A percentile compares a stretch with the other conserved stretches of the same genome.
phyloP scores from a whole-genome alignment of 1,140 invertebrate species.

The Calephelis nemesis region DNA sequence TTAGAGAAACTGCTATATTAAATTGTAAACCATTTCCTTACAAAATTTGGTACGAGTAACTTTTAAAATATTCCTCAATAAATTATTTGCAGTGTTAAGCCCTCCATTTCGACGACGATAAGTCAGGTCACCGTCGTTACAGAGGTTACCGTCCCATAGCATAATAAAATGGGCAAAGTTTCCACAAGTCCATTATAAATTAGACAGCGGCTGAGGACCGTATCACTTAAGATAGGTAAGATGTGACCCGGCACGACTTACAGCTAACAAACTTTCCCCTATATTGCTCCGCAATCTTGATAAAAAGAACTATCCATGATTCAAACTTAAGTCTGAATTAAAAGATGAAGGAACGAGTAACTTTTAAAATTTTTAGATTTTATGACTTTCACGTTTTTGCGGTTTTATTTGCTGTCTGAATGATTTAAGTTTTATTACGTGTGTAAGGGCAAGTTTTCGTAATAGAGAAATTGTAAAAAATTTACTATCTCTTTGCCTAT shows the following conservation, averaged over 20 bases:
- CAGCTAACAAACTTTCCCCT: slow-evolving; percentile 65
- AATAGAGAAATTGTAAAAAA: no score
- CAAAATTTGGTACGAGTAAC: neutral
- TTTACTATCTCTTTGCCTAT: no score
- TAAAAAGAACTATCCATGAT: slow-evolving; percentile 75
- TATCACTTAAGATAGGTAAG: slow-evolving; percentile 78
- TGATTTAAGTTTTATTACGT: no score
- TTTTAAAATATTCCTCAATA: slow-evolving; percentile 28
- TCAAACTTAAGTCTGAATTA: slow-evolving; percentile 68
- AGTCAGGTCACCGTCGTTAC: slow-evolving; percentile 73
- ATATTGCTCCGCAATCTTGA: slow-evolving; percentile 73
- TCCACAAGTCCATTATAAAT: slow-evolving; percentile 79
- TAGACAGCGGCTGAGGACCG: slow-evolving; percentile 75
- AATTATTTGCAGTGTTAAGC: slow-evolving; percentile 54
- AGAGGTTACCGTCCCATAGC: slow-evolving; percentile 74
- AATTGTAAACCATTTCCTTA: no score
- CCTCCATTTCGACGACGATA: slow-evolving; percentile 49
- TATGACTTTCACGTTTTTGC: slow-evolving; percentile 9
- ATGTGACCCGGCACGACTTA: slow-evolving; percentile 74
- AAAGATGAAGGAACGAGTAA: slow-evolving; percentile 58
- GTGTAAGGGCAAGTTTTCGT: no score
- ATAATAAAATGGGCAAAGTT: slow-evolving; percentile 78
- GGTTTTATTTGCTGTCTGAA: no score
- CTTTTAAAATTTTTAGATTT: slow-evolving; percentile 44
- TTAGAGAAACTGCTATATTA: no score